phyloP scores from a whole-genome alignment of 2,113 vertebrate species.

The Okapia johnstoni region DNA sequence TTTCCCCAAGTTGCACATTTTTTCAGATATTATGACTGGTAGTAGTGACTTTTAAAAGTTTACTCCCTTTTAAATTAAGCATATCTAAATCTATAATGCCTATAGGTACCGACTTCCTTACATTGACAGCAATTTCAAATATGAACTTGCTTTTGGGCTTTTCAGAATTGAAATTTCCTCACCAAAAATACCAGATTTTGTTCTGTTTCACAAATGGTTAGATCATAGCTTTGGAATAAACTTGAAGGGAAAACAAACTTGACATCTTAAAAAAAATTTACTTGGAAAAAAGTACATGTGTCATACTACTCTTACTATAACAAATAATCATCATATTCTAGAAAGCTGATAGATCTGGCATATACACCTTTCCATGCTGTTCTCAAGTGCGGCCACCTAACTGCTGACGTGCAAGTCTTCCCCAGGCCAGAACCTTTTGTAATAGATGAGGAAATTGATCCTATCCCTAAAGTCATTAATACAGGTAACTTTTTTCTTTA shows the following conservation, averaged over 20 bases:
- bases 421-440: slow-evolving; percentile 95
- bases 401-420: slow-evolving; percentile 97
- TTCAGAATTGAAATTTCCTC: slow-evolving; percentile 22
- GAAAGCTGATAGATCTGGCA: slow-evolving; percentile 95
- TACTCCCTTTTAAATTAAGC: neutral
- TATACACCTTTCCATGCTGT: slow-evolving; percentile 97
- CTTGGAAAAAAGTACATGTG: neutral
- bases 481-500: slow-evolving; percentile 84
- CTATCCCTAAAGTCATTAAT: slow-evolving; percentile 90
- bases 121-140: neutral
- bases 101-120: neutral
- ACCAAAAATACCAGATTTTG: slow-evolving; percentile 24
- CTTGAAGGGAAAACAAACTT: slow-evolving; percentile 32
- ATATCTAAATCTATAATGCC: neutral
- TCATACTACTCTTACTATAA: slow-evolving; percentile 30
- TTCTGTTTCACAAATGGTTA: slow-evolving; percentile 29
- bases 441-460: slow-evolving; percentile 96
- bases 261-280: neutral
- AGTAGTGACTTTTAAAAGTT: neutral
- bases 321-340: slow-evolving; percentile 72
- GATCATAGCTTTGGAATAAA: neutral
- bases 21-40: slow-evolving; percentile 9
- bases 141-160: neutral
- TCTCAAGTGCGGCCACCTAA: slow-evolving; percentile 94
- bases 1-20: neutral